Base-by-base conservation (phyloP, 1,140 invertebrate genomes). In the Ips nitidus region DNA sequence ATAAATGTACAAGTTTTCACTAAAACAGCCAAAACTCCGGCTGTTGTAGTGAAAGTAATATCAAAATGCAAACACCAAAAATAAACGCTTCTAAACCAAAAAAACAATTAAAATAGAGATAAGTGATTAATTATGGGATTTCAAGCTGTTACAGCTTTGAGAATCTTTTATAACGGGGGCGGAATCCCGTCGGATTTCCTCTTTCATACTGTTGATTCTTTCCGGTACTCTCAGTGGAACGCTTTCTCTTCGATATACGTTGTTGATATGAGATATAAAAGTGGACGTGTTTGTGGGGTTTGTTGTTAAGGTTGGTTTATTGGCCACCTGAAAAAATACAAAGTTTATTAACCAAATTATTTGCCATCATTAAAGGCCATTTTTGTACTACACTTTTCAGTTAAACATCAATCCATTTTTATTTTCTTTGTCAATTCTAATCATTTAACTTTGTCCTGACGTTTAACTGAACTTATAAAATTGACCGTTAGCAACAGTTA, bases 91-190 rank as follows among this genome's bases (percentile, higher is more conserved):
- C 22, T 22, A 22, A 22, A 22, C 22, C 22, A 22, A 22, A 22
- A 22, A 22, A 22, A 22, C 22, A 22, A 22, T 22, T 22, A 22
- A 22, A 22, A 22, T 22, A 22, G 22, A 22, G 22, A 22, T 22
- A 22, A 0, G 22, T 22, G 22, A 59, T 73, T 68, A 80, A 72
- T 80, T 74, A 43, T 80, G 77, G 56, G 74, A 75, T 70, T 76
- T 80, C 41, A 81, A 74, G 73, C 75, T 80, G 71, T 75, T 80
- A 69, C 77, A 81, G 70, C 79, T 80, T 45, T 79, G 78, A 5
- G 78, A 80, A 75, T 81, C 80, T 72, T 81, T 81, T 2, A 80
- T 75, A 5, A 80, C 40, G 1, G 76, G 70, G 8, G 74, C 75
- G 3, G 75, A 77, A 52, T 78, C 75, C 55, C 77, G 65, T 50